Percentiles rank a stretch among this genome's conserved stretches.
These are phyloP conservation scores for Nemotelus pantherinus DNA, from an alignment of 2,888 invertebrate genomes.

Conservation along the genomic window DNA sequence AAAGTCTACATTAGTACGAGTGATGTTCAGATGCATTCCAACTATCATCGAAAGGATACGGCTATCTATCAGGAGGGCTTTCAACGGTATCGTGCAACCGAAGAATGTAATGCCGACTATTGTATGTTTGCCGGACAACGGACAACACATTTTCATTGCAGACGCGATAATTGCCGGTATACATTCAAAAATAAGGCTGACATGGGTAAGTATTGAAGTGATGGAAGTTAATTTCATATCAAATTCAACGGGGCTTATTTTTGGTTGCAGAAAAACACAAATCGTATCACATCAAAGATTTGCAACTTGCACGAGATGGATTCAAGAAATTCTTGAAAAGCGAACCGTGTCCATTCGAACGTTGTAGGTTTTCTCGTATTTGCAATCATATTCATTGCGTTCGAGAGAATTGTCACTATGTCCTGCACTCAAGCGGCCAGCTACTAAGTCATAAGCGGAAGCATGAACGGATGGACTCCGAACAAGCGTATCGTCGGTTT, in stretches of 20 bases:
- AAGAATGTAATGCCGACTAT: slow-evolving; percentile 90
- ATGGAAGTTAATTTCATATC: not conserved
- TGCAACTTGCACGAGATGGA: slow-evolving; percentile 92
- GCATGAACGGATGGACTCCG: slow-evolving; percentile 93
- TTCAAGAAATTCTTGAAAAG: slow-evolving; percentile 99
- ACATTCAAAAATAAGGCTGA: slow-evolving; percentile 99
- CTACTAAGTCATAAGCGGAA: slow-evolving; percentile 97
- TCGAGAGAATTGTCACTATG: slow-evolving; percentile 92
- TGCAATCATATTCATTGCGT: slow-evolving; percentile 99
- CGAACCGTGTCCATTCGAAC: slow-evolving; percentile 90
- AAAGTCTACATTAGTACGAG: slow-evolving; percentile 98
- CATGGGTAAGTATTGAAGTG: slow-evolving; percentile 82
- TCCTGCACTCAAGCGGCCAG: slow-evolving; percentile 95
- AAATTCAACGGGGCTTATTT: not conserved
- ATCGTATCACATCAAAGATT: slow-evolving; percentile 97
- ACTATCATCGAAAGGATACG: slow-evolving; percentile 97
- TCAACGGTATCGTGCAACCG: slow-evolving; percentile 94
- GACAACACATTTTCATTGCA: slow-evolving; percentile 97
- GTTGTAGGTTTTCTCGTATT: slow-evolving; percentile 91
- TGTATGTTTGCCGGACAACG: slow-evolving; percentile 94
- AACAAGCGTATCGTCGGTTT: slow-evolving; percentile 66
- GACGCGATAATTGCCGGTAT: slow-evolving; percentile 88
- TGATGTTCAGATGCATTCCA: slow-evolving; percentile 99
- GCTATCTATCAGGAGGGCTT: slow-evolving; percentile 98
- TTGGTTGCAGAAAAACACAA: slow-evolving; percentile 90